Evolutionary conservation across 2,113 vertebrate genomes (phyloP).

Genomic region (Azemiops feae): DNA sequence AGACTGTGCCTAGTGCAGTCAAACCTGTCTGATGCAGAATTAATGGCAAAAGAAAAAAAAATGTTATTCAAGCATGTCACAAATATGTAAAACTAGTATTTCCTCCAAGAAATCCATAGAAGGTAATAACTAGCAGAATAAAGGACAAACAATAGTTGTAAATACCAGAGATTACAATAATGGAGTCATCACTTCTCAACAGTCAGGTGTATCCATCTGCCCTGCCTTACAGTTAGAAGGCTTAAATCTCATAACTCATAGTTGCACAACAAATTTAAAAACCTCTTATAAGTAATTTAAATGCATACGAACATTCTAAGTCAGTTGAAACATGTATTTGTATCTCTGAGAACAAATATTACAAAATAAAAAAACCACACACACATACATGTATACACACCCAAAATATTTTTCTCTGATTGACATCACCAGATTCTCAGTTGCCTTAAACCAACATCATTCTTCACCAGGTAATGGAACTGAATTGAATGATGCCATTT

Average conservation of each 20-base stretch:
- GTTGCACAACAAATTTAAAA: slow-evolving; percentile 9
- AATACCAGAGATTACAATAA: slow-evolving; percentile 37
- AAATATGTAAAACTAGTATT: neutral
- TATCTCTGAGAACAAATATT: neutral
- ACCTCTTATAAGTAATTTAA: slow-evolving; percentile 39
- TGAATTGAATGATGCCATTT: neutral
- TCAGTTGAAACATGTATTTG: slow-evolving; percentile 16
- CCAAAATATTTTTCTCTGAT: neutral
- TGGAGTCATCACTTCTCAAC: neutral
- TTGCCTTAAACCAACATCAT: neutral
- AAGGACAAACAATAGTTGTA: slow-evolving; percentile 7
- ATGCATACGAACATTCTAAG: neutral
- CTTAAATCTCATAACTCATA: slow-evolving; percentile 15
- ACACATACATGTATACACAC: neutral
- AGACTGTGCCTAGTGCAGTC: neutral
- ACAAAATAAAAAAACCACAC: neutral
- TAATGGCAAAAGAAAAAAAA: neutral
- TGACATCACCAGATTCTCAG: neutral
- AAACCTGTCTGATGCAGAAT: neutral
- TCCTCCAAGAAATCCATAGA: neutral
- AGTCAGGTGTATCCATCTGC: slow-evolving; percentile 31
- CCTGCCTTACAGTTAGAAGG: slow-evolving; percentile 29
- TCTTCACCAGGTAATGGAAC: neutral
- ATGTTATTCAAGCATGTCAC: neutral
- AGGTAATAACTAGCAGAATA: neutral